phyloP scores from a whole-genome alignment of 2,113 vertebrate genomes.

The Pagrus major region DNA sequence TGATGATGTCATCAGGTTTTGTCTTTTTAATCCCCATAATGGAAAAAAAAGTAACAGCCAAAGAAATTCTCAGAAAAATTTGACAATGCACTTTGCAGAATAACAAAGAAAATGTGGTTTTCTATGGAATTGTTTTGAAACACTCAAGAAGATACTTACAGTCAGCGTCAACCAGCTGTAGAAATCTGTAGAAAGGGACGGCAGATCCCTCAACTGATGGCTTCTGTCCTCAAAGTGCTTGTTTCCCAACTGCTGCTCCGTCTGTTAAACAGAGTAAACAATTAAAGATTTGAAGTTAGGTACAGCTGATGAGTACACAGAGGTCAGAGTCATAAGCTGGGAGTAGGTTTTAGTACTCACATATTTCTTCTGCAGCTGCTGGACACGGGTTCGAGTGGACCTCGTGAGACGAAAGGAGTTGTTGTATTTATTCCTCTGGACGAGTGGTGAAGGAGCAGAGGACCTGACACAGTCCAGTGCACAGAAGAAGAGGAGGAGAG shows the following conservation, averaged over 20 bases:
- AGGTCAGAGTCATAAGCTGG: background rate
- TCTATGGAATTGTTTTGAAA: background rate
- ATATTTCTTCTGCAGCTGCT: constrained; percentile 72
- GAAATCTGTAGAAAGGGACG: constrained; percentile 76
- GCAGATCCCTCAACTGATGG: constrained; percentile 66
- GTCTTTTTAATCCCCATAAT: background rate
- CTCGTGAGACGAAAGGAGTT: constrained; percentile 72
- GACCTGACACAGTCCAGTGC: constrained; percentile 46
- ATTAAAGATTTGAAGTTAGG: background rate
- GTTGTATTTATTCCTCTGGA: constrained; percentile 51
- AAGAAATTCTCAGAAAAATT: constrained; percentile 33
- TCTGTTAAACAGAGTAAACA: constrained; percentile 67
- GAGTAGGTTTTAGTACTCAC: constrained; percentile 51
- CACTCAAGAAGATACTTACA: constrained; percentile 65
- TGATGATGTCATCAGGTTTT: constrained; percentile 6
- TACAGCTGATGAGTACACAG: background rate
- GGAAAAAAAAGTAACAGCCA: background rate
- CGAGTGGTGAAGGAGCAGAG: constrained; percentile 1
- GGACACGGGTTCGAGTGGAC: constrained; percentile 68
- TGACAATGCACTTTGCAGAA: background rate
- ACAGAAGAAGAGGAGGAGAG: constrained; percentile 56
- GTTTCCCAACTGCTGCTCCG: constrained; percentile 76
- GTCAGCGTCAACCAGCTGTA: constrained; percentile 76
- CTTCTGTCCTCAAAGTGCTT: constrained; percentile 72
- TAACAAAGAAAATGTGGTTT: background rate